These are phyloP conservation scores for Cryptops parisi DNA, from an alignment of 2,888 invertebrate genomes.

Conservation along the genomic window DNA sequence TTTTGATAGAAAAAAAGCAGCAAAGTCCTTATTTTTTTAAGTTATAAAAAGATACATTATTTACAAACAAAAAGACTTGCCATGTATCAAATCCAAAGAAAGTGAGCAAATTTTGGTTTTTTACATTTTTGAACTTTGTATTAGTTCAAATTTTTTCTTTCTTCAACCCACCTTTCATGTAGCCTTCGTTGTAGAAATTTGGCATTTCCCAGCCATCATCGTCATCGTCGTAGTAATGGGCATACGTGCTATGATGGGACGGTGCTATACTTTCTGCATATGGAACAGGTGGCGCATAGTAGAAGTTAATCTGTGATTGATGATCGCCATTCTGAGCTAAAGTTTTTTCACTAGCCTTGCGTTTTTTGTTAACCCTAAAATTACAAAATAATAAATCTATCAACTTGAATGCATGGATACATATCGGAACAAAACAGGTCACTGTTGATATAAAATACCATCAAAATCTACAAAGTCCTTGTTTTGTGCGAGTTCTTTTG, in stretches of 20 bases:
- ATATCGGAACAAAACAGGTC: too few species aligned
- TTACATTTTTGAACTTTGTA: constrained; percentile 1
- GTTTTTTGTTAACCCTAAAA: constrained; percentile 14
- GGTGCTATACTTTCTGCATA: constrained; percentile 92
- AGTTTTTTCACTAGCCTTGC: constrained; percentile 67
- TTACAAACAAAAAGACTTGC: too few species aligned
- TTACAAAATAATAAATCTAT: too few species aligned
- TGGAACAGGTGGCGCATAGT: constrained; percentile 85
- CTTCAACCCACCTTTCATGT: constrained; percentile 51
- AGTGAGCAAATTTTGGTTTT: not conserved
- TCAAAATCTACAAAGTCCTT: too few species aligned
- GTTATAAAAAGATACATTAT: not conserved
- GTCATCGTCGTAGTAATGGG: constrained; percentile 89
- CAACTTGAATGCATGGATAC: too few species aligned
- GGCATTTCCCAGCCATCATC: constrained; percentile 98
- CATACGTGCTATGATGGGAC: constrained; percentile 87
- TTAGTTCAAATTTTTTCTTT: constrained; percentile 2
- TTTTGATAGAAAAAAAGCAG: not conserved
- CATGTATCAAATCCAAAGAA: too few species aligned
- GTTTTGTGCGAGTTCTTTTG: too few species aligned
- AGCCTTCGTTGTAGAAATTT: constrained; percentile 90
- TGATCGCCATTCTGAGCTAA: constrained; percentile 52
- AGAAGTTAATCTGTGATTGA: constrained; percentile 80
- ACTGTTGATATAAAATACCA: too few species aligned
- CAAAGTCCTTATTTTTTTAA: too few species aligned